Evolutionary conservation across 2,113 vertebrate species (phyloP), one percentile per base, ranked within the genome.

Genomic region (Thunnus maccoyii): DNA sequence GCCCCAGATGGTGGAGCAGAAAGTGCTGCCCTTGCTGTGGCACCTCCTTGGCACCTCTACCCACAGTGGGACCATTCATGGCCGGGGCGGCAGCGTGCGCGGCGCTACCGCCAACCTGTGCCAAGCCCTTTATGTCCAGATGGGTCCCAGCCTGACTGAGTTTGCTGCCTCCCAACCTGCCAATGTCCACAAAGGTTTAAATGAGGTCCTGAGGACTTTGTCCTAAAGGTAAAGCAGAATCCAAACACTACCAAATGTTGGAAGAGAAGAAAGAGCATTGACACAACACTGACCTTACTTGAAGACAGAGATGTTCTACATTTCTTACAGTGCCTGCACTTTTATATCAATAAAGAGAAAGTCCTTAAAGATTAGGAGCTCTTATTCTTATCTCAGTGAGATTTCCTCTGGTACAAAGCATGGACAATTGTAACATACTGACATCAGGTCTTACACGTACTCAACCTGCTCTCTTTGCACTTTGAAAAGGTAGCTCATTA

Each of bases 1-100:
- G 84, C 97, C 97, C 41, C 95, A 96, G 18, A 90, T 96, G 54
- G 96, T 98, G 77, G 96, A 98, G 90, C 96, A 97, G 83, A 98
- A 97, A 80, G 97, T 95, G 7, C 87, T 97, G 10, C 95, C 91
- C 8, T 93, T 98, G 78, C 93, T 98, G 15, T 98, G 97, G 97
- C 96, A 97, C 72, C 96, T 98, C 5, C 93, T 98, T 83, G 94
- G 97, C 18, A 94, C 93, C 50, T 94, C 95, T 76, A 93, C 92
- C 3, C 95, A 93, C 83, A 96, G 96, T 16, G 96, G 97, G 65
- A 95, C 94, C 17, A 63, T 96, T 47, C 95, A 96, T 7, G 95
- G 96, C 55, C 93, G 96, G 0, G 95, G 95, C 0, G 94, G 96
- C 47, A 97, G 95, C 44, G 88, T 97, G 41, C 94, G 96, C 61